Conservation (phyloP, 2,888 invertebrate genomes). For the Hydrotaea cyrtoneurina region DNA sequence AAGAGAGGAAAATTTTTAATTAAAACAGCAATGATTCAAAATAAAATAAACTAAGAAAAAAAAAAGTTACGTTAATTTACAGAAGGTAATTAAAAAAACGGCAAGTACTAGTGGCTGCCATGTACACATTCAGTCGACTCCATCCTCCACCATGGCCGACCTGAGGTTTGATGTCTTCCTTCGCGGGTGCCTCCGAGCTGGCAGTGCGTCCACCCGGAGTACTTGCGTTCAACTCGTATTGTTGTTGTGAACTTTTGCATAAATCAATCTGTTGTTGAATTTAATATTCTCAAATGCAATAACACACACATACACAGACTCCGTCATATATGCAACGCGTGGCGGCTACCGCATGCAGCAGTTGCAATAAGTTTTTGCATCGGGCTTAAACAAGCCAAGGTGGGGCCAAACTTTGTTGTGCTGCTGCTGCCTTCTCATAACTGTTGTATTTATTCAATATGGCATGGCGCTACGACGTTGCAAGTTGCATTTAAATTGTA, state of each 20-base stretch:
- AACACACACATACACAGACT: background rate
- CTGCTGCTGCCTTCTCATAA: background rate
- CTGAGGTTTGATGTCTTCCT: constrained; percentile 8
- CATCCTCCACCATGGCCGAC: background rate
- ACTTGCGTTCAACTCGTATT: constrained; percentile 5
- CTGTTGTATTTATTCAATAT: constrained; percentile 3
- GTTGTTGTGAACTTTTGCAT: constrained; percentile 20
- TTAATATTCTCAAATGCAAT: constrained; percentile 2
- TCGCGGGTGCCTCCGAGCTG: background rate
- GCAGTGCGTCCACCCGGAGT: background rate
- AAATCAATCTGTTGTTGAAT: constrained; percentile 26
- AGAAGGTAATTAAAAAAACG: constrained; percentile 65
- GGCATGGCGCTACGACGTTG: background rate
- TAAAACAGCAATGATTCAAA: constrained; percentile 62
- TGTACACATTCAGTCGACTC: background rate
- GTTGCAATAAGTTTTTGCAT: background rate
- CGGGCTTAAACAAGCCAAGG: background rate
- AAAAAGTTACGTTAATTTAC: constrained; percentile 65
- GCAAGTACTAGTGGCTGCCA: constrained; percentile 46
- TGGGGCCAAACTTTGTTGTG: background rate
- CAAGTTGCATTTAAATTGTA: background rate
- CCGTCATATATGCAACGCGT: background rate
- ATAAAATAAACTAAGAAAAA: constrained; percentile 40
- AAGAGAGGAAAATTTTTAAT: constrained; percentile 58
- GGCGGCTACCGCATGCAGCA: background rate